Base-by-base conservation (phyloP, 2,113 vertebrate genomes). In the Erythrocercus mccallii region DNA sequence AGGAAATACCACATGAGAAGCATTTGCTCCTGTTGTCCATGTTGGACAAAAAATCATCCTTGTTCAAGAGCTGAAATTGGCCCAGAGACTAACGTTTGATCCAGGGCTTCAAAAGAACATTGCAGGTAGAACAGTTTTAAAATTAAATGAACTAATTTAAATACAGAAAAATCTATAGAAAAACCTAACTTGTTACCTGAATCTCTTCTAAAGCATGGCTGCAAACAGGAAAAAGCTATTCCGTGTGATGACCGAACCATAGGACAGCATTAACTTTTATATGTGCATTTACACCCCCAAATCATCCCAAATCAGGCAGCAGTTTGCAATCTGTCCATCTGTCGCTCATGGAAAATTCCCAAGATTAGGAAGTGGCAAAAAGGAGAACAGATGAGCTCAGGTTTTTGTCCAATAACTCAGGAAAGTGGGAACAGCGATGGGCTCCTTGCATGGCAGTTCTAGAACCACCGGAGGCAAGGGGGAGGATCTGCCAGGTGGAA, bases 11-110 rank as follows among this genome's bases (percentile, higher is more conserved):
- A 62, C 1, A 2, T 4, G 21, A 66, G 23, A 62, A 76, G 30
- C 0, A 0, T 56, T 61, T 73, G 27, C 33, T 24, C 14, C 35
- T 42, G 6, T 25, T 42, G 61, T 28, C 62, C 28, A 6, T 6
- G 30, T 7, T 70, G 50, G 51, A 35, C 42, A 72, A 11, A 28
- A 24, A 60, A 25, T 33, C 14, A 57, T 47, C 16, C 35, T 65
- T 50, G 24, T 20, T 78, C 54, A 20, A 72, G 58, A 64, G 21
- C 45, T 84, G 69, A 81, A 65, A 69, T 11, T 17, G 30, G 35
- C 28, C 72, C 38, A 62, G 54, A 71, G 7, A 44, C 11, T 9
- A 33, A 27, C 9, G 8, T 64, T 27, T 62, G n/a, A 48, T 16
- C 6, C 40, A 45, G 45, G 28, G 24, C 45, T 83, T 90, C 33